Conservation (phyloP, 2,113 vertebrate genomes). For the Machaerirhynchus nigripectus region DNA sequence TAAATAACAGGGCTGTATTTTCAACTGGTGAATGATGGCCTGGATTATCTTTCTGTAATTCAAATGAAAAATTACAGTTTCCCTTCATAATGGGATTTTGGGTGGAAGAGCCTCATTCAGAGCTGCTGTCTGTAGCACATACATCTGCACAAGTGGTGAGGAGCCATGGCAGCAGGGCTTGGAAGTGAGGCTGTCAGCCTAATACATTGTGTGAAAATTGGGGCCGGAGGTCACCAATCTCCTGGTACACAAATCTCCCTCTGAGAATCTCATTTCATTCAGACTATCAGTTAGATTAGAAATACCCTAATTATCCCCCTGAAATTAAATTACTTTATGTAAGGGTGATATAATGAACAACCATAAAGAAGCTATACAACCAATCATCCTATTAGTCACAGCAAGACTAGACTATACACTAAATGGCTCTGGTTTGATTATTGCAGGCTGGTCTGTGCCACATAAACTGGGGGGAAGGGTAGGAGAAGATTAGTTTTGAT, state of each 20-base stretch:
- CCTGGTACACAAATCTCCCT: conserved; percentile 79
- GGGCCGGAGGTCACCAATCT: conserved; percentile 78
- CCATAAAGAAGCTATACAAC: conserved; percentile 80
- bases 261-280: conserved; percentile 85
- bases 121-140: background rate
- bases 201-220: conserved; percentile 81
- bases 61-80: conserved; percentile 23
- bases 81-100: conserved; percentile 14
- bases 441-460: conserved; percentile 58
- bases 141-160: conserved; percentile 32
- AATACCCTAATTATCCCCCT: conserved; percentile 86
- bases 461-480: conserved; percentile 3
- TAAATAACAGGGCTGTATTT: background rate
- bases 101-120: conserved; percentile 24
- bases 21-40: background rate
- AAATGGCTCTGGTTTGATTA: conserved; percentile 74
- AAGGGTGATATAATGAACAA: conserved; percentile 84
- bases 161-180: conserved; percentile 48
- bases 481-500: background rate
- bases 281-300: conserved; percentile 86
- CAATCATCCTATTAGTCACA: conserved; percentile 87
- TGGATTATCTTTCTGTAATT: background rate
- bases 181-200: conserved; percentile 72
- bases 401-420: conserved; percentile 76
- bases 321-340: conserved; percentile 87